phyloP scores from a whole-genome alignment of 2,797 vertebrate genomes.

The Cossypha heuglini region DNA sequence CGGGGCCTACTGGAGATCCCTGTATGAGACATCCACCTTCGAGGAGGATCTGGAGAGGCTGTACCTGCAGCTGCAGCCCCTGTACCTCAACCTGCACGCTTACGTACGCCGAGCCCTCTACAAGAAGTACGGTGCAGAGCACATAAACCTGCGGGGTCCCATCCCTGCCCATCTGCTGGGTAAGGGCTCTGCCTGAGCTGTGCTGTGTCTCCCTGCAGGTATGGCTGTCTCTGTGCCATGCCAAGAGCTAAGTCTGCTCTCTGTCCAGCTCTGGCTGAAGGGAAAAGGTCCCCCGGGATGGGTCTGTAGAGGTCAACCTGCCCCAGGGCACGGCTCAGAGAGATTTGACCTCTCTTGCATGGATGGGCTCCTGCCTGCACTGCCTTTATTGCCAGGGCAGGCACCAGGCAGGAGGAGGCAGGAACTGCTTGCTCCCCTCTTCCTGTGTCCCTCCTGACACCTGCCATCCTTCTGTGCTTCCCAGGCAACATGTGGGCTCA shows the following conservation, averaged over 20 bases:
- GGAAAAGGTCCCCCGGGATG: neutral
- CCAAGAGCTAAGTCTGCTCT: neutral
- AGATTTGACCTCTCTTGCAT: neutral
- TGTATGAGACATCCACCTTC: constrained; percentile 88
- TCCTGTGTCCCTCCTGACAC: neutral
- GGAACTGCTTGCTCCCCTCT: neutral
- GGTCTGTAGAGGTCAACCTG: neutral
- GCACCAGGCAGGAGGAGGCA: neutral
- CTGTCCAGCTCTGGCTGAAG: neutral
- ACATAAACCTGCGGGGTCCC: constrained; percentile 88
- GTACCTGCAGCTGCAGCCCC: constrained; percentile 88
- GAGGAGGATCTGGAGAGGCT: constrained; percentile 89
- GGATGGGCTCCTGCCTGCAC: neutral
- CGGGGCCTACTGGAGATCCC: constrained; percentile 90
- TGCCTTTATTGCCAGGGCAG: neutral
- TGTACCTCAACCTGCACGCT: constrained; percentile 91
- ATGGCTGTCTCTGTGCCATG: neutral
- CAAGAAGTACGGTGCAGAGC: constrained; percentile 83
- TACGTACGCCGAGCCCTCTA: constrained; percentile 89
- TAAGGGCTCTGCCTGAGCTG: constrained; percentile 48
- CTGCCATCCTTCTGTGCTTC: neutral
- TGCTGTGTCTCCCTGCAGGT: neutral
- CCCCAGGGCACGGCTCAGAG: neutral
- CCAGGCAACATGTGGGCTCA: constrained; percentile 99
- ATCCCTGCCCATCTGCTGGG: constrained; percentile 95